Conservation (phyloP, 2,888 invertebrate species). For the Drosophila meridionalis region DNA sequence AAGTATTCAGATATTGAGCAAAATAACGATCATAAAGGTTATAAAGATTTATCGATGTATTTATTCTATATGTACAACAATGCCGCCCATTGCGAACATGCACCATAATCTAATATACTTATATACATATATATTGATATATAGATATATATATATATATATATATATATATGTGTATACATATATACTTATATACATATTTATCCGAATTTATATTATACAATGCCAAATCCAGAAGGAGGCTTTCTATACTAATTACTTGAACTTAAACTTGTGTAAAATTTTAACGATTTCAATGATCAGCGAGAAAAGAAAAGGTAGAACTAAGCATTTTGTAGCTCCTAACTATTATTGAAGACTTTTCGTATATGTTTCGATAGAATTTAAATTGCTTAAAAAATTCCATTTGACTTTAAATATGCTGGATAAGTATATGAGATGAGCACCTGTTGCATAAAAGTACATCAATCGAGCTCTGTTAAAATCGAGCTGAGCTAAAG, state of each 20-base stretch:
- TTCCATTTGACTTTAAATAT: neutral
- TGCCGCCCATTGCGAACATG: slow-evolving; percentile 23
- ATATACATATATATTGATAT: slow-evolving; percentile 1
- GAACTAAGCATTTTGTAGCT: neutral
- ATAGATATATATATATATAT: neutral
- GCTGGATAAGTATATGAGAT: neutral
- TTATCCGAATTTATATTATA: slow-evolving; percentile 10
- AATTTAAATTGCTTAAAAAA: neutral
- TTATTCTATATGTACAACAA: slow-evolving; percentile 17
- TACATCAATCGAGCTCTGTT: neutral
- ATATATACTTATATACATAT: neutral
- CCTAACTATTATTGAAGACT: neutral
- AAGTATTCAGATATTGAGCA: slow-evolving; percentile 8
- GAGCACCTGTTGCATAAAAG: slow-evolving; percentile 12
- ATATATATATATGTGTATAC: neutral
- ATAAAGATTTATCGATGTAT: slow-evolving; percentile 1
- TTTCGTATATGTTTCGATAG: neutral
- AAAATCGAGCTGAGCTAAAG: neutral
- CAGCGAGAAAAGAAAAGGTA: neutral
- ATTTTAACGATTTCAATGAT: neutral
- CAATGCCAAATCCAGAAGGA: slow-evolving; percentile 10
- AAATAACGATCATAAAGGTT: slow-evolving; percentile 1
- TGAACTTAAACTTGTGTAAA: slow-evolving; percentile 1
- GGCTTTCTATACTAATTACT: neutral
- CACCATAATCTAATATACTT: neutral